phyloP scores from a whole-genome alignment of 2,797 vertebrate species.

The Megaceryle alcyon region DNA sequence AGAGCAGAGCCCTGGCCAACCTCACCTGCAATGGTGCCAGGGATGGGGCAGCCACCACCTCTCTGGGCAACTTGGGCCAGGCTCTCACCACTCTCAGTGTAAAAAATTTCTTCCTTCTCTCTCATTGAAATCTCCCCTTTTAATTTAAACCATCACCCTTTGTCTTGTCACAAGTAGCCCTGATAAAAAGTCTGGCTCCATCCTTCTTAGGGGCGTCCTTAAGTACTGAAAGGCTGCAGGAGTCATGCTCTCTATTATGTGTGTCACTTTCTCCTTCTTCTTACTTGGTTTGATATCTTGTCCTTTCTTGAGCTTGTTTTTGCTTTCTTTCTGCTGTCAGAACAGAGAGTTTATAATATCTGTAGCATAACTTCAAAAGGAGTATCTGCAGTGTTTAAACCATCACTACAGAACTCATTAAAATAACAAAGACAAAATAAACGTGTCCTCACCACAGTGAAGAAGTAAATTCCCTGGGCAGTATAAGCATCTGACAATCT shows the following conservation, averaged over 20 bases:
- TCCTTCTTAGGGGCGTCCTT: not conserved
- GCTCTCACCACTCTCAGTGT: not conserved
- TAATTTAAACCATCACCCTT: not conserved
- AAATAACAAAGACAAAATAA: conserved; percentile 40
- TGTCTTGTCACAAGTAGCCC: not conserved
- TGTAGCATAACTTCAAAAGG: not conserved
- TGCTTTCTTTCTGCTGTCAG: not conserved
- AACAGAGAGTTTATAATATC: not conserved
- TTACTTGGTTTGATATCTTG: not conserved
- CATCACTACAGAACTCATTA: not conserved
- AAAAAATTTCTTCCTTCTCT: not conserved
- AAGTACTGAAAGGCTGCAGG: not conserved
- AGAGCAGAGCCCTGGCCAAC: not conserved
- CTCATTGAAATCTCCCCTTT: not conserved
- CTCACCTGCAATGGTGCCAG: not conserved
- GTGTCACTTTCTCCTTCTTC: not conserved
- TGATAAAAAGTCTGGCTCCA: not conserved
- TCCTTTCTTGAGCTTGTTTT: conserved; percentile 3
- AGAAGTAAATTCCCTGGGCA: conserved; percentile 20
- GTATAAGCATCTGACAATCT: not conserved
- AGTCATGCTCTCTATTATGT: not conserved
- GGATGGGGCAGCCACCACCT: not conserved
- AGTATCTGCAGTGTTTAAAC: not conserved
- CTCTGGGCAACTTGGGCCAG: not conserved
- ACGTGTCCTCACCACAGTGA: not conserved